A percentile compares a stretch with the other conserved stretches of the same genome.
These are phyloP conservation scores for Stichopus horrens DNA, from an alignment of 53 echinoderm and acorn worm species.

Conservation along the genomic window DNA sequence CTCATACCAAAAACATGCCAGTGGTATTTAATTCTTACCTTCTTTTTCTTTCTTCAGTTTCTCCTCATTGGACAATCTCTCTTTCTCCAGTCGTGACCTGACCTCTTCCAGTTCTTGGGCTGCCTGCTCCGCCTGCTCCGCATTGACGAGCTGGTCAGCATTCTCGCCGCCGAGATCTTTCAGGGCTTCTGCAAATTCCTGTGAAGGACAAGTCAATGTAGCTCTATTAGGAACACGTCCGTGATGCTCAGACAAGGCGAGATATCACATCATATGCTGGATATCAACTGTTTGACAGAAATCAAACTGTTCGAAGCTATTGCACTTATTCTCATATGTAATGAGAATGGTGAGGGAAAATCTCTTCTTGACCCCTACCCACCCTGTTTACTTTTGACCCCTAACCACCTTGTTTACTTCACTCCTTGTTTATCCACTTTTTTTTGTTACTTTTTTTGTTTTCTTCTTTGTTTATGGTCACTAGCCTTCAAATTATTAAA, in stretches of 20 bases:
- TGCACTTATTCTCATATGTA: neutral
- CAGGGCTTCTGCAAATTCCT: slow-evolving; percentile 97
- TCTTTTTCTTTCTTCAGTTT: slow-evolving; percentile 78
- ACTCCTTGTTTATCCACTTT: no score
- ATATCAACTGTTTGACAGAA: neutral
- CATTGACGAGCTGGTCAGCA: slow-evolving; percentile 74
- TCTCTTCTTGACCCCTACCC: neutral
- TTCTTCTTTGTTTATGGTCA: no score
- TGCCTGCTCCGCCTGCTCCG: slow-evolving; percentile 89
- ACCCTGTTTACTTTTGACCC: neutral
- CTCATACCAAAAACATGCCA: no score
- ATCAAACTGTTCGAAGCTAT: neutral
- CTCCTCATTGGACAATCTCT: slow-evolving; percentile 83
- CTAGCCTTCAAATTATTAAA: no score
- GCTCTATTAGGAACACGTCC: neutral
- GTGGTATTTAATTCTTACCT: slow-evolving; percentile 50
- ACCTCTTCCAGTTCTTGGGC: slow-evolving; percentile 93
- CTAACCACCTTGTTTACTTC: neutral
- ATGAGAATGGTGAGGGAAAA: neutral
- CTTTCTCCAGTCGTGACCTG: slow-evolving; percentile 72
- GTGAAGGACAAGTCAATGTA: neutral
- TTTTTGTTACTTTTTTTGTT: no score
- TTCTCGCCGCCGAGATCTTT: slow-evolving; percentile 75
- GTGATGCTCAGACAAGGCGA: no score
- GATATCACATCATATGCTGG: no score